A percentile compares a stretch with the other conserved stretches of the same genome.
phyloP scores from a whole-genome alignment of 2,888 invertebrate species.

The Eubasilissa splendida region DNA sequence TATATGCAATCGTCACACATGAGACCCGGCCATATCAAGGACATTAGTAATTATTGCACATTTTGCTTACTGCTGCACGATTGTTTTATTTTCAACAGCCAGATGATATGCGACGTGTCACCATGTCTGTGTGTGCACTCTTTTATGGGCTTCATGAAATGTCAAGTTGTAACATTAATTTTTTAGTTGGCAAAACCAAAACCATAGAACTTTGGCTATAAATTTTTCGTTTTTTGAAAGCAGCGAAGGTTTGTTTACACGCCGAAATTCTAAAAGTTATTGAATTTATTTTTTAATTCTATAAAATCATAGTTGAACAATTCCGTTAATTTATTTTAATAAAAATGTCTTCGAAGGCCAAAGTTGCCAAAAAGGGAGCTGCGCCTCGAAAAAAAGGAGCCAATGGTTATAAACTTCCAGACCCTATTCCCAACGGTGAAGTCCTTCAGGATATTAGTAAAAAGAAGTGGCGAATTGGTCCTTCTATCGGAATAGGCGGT shows the following conservation, averaged over 20 bases:
- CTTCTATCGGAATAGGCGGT: slow-evolving; percentile 91
- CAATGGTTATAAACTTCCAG: slow-evolving; percentile 76
- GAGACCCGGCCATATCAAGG: background rate
- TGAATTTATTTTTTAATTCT: too few relatives aligned
- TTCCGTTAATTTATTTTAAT: too few relatives aligned
- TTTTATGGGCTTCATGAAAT: too few relatives aligned
- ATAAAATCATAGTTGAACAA: too few relatives aligned
- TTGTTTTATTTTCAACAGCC: too few relatives aligned
- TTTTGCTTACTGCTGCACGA: background rate
- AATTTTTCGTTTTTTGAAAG: slow-evolving; percentile 5
- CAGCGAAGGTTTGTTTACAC: slow-evolving; percentile 4
- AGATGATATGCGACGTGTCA: too few relatives aligned
- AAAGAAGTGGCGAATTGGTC: slow-evolving; percentile 88
- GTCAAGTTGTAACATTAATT: too few relatives aligned
- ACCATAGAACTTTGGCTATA: too few relatives aligned
- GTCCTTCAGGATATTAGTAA: slow-evolving; percentile 83
- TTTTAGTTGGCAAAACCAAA: too few relatives aligned
- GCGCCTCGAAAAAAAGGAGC: slow-evolving; percentile 59
- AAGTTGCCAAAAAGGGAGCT: slow-evolving; percentile 44
- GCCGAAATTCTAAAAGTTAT: background rate
- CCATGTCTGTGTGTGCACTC: too few relatives aligned
- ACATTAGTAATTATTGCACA: background rate
- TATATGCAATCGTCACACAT: background rate
- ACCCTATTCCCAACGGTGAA: slow-evolving; percentile 82
- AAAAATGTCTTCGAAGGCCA: slow-evolving; percentile 48